Evolutionary conservation across 2,113 vertebrate species (phyloP), one percentile per base, ranked within the genome.

Genomic region (Salminus brasiliensis): DNA sequence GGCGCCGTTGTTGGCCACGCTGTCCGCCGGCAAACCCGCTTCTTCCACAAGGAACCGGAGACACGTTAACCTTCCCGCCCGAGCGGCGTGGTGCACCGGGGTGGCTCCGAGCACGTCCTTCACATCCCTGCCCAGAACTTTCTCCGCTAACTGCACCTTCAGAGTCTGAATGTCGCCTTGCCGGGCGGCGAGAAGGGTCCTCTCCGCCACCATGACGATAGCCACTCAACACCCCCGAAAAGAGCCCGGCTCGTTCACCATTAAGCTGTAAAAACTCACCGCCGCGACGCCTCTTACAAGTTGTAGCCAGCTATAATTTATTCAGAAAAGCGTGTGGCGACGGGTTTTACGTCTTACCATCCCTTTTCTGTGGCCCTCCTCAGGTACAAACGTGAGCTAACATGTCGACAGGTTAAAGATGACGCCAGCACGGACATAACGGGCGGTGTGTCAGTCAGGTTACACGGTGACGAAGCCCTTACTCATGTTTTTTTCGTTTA

Each of bases 1-100:
- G 25, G 97, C 97, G 16, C 97, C 96, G 82, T 98, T 98, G 74
- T 92, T 94, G 1, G 97, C 96, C 62, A 94, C 81, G 81, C 89
- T 87, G 77, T 91, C 88, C 1, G 92, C 94, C 18, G 90, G 87
- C 68, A 96, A 88, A 0, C 88, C 92, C 1, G 92, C 95, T 79
- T 97, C 96, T 27, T 96, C 95, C 88, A 96, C 96, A 82, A 98
- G 83, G 87, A 93, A 98, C 1, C 95, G 95, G 82, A 98, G 83
- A 41, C 95, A 96, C 82, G 86, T 83, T 13, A 98, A 91, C 68
- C 91, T 94, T 13, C 96, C 97, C 0, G 95, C 92, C 32, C 97
- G 94, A 82, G 96, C 95, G 0, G 96, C 96, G 81, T 97, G 94
- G 87, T 98, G 97, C 9, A 94, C 95, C 0, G 95, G 93, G 0